phyloP scores from a whole-genome alignment of 2,888 invertebrate species.

The Hemistola chrysoprasaria region DNA sequence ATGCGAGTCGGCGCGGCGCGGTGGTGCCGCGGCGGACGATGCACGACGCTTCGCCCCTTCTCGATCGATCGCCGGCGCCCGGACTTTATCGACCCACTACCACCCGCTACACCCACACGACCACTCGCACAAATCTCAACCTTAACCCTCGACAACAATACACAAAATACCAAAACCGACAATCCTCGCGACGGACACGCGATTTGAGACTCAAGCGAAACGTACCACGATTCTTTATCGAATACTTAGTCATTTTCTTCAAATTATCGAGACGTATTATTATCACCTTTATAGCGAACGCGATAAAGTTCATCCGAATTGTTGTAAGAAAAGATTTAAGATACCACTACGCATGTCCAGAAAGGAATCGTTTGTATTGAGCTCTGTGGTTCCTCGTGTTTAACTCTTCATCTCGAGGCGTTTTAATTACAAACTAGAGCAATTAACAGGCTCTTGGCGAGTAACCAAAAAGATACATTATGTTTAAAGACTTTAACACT shows the following conservation, averaged over 20 bases:
- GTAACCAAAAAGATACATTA: no score
- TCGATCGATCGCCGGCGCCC: constrained; percentile 71
- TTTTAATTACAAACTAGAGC: neutral
- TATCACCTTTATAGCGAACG: constrained; percentile 67
- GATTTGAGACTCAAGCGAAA: constrained; percentile 65
- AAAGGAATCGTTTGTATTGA: constrained; percentile 56
- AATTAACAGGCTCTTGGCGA: no score
- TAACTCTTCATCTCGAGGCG: constrained; percentile 2
- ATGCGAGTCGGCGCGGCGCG: constrained; percentile 53
- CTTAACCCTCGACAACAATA: constrained; percentile 50
- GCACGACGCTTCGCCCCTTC: constrained; percentile 46
- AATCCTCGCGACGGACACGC: constrained; percentile 40
- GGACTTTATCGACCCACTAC: constrained; percentile 69
- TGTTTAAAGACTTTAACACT: no score
- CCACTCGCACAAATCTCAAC: constrained; percentile 57
- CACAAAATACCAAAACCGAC: constrained; percentile 39
- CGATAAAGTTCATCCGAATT: constrained; percentile 35
- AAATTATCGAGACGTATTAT: constrained; percentile 62
- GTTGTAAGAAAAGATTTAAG: constrained; percentile 48
- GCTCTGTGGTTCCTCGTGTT: constrained; percentile 35
- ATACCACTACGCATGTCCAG: constrained; percentile 75
- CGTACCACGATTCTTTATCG: constrained; percentile 60
- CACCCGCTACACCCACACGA: constrained; percentile 48
- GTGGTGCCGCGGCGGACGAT: constrained; percentile 34
- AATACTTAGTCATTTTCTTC: constrained; percentile 44